These are phyloP conservation scores for Origma solitaria DNA, from an alignment of 2,113 vertebrate genomes.

Conservation along the genomic window DNA sequence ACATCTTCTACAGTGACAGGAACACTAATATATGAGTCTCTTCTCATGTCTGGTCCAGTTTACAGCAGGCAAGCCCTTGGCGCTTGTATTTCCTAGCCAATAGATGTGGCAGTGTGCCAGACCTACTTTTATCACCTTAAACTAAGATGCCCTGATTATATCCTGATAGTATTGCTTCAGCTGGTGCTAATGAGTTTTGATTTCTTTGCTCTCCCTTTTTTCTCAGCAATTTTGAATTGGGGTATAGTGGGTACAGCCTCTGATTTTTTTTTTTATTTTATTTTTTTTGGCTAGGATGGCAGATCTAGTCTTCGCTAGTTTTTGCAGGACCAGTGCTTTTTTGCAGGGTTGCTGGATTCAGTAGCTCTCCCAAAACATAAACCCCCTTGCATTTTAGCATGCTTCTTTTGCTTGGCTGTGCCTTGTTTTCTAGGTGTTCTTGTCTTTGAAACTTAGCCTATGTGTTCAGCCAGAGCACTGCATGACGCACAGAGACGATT, in stretches of 20 bases:
- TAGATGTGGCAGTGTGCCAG: background rate
- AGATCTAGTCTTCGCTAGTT: background rate
- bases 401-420: background rate
- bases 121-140: background rate
- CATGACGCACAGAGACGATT: background rate
- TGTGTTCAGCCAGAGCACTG: background rate
- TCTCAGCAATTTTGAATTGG: background rate
- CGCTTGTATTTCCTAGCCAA: background rate
- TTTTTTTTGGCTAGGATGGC: background rate
- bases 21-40: background rate
- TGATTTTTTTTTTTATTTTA: background rate
- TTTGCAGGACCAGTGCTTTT: background rate
- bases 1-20: background rate
- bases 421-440: background rate
- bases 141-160: background rate
- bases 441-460: conserved; percentile 16
- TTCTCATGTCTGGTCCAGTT: background rate
- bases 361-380: background rate
- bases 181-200: background rate
- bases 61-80: background rate
- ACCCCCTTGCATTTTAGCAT: background rate
- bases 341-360: background rate
- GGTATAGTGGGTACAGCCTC: background rate
- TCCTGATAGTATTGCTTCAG: background rate
- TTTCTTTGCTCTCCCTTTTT: background rate